Conservation (phyloP, 2,888 invertebrate species). For the Folsomia candida region DNA sequence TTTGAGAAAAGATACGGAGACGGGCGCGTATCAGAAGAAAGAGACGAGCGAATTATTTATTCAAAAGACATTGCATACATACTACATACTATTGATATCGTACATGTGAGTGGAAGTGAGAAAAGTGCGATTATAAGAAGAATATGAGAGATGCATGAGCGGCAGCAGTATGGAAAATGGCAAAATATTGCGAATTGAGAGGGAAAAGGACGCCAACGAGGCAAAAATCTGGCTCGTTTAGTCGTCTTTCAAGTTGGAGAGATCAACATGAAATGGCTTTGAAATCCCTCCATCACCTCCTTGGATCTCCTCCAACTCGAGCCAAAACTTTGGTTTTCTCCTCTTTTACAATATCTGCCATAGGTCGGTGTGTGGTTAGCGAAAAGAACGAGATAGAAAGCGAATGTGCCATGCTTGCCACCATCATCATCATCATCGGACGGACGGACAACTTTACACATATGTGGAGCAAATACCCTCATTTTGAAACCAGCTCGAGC, state of each 20-base stretch:
- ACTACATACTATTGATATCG: not conserved
- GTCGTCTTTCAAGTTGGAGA: slow-evolving; percentile 18
- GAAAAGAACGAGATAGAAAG: not conserved
- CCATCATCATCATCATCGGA: not conserved
- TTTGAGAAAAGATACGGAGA: no score
- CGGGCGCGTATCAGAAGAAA: no score
- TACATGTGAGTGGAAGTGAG: not conserved
- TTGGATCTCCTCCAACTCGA: slow-evolving; percentile 44
- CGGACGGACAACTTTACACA: not conserved
- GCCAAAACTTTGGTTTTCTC: slow-evolving; percentile 17
- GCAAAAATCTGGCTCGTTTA: not conserved
- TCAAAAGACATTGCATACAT: not conserved
- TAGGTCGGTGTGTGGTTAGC: not conserved
- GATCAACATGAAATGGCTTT: slow-evolving; percentile 47
- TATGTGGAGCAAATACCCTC: not conserved
- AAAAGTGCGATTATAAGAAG: not conserved
- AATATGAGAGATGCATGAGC: not conserved
- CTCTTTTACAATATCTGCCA: not conserved
- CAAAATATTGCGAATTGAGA: not conserved
- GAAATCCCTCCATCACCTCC: slow-evolving; percentile 49
- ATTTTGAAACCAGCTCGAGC: not conserved
- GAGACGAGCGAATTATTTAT: not conserved
- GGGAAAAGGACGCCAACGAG: not conserved
- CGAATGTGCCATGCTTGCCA: not conserved
- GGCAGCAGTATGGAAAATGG: not conserved